These are phyloP conservation scores for Hepsetus odoe DNA, from an alignment of 2,113 vertebrate genomes.

Conservation along the genomic window DNA sequence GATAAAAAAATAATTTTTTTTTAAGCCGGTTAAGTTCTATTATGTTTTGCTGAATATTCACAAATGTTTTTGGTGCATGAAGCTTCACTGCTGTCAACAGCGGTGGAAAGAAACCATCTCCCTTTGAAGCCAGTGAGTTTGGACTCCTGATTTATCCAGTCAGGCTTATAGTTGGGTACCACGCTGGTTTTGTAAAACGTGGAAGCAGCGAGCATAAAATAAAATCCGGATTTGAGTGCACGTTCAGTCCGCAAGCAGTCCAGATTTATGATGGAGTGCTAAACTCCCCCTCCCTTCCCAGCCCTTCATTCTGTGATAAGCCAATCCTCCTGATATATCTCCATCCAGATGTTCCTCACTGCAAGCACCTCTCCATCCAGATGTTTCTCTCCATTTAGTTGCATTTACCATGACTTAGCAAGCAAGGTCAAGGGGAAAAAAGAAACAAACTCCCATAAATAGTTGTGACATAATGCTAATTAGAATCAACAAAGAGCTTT, in stretches of 20 bases:
- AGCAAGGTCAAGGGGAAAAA: constrained; percentile 43
- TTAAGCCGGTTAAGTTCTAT: too few relatives aligned
- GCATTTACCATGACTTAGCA: constrained; percentile 31
- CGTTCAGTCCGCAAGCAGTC: not conserved
- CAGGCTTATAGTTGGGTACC: constrained; percentile 56
- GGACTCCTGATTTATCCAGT: constrained; percentile 49
- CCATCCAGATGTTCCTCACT: constrained; percentile 3
- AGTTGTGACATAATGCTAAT: constrained; percentile 48
- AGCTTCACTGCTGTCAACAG: not conserved
- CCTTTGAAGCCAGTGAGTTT: not conserved
- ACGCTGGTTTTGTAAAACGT: not conserved
- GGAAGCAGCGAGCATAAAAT: not conserved
- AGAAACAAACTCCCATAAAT: not conserved
- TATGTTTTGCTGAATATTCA: too few relatives aligned
- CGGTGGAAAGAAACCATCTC: constrained; percentile 5
- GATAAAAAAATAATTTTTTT: too few relatives aligned
- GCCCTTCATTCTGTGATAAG: not conserved
- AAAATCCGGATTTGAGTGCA: not conserved
- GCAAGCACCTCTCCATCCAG: constrained; percentile 12
- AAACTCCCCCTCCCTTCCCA: not conserved
- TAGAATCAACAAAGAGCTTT: constrained; percentile 44
- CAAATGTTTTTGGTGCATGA: too few relatives aligned
- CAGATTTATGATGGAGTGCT: not conserved
- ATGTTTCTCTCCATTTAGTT: constrained; percentile 27
- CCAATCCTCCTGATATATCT: not conserved